phyloP scores from a whole-genome alignment of 2,797 vertebrate species.

The Tokudaia tokunoshimensis region DNA sequence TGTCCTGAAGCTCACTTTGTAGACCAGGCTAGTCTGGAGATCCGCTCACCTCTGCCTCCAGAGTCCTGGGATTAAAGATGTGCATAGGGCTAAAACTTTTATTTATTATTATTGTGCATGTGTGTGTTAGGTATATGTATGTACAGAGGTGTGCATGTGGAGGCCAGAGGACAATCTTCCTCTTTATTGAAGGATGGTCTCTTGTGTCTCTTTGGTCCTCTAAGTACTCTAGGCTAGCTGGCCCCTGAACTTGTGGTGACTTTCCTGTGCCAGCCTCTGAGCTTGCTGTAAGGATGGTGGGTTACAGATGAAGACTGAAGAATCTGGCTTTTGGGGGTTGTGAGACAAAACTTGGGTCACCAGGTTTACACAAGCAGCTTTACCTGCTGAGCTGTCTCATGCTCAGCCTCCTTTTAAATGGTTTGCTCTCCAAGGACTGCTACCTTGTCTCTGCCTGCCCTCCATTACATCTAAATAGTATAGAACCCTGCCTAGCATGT shows the following conservation, averaged over 20 bases:
- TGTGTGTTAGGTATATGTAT: not conserved
- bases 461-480: not conserved
- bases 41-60: not conserved
- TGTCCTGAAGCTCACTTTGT: not conserved
- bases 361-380: not conserved
- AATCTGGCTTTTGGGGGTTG: not conserved
- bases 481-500: not conserved
- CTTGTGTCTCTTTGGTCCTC: not conserved
- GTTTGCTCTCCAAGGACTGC: not conserved
- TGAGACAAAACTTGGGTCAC: not conserved
- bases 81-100: not conserved
- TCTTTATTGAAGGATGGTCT: not conserved
- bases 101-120: not conserved
- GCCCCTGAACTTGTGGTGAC: not conserved
- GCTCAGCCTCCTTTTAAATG: not conserved
- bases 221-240: not conserved
- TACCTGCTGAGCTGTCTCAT: not conserved
- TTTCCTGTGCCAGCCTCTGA: not conserved
- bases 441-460: not conserved
- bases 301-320: not conserved
- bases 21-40: not conserved
- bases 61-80: not conserved
- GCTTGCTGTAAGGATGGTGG: not conserved
- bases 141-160: not conserved
- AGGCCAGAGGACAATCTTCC: not conserved